Evolutionary conservation across 2,797 vertebrate genomes (phyloP).

Genomic region (Phalloptychus januarius): DNA sequence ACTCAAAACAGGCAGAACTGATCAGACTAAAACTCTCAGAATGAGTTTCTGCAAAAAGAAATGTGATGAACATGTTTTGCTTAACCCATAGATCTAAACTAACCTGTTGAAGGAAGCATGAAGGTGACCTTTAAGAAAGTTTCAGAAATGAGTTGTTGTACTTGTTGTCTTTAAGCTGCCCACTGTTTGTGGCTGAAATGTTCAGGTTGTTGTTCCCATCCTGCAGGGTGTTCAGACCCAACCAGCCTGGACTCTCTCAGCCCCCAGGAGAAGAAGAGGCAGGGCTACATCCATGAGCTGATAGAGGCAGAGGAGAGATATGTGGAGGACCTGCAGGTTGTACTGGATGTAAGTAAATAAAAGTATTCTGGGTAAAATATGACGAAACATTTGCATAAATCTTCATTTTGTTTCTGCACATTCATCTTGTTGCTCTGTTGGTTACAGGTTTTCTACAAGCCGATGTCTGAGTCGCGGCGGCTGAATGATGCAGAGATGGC

Average conservation of each 20-base stretch:
- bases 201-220: slow-evolving; percentile 6
- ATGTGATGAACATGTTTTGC: no score
- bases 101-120: no score
- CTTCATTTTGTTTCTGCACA: background rate
- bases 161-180: background rate
- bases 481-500: slow-evolving; percentile 88
- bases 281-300: slow-evolving; percentile 96
- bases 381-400: background rate
- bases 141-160: background rate
- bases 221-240: slow-evolving; percentile 92
- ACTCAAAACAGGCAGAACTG: no score
- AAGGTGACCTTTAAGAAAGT: background rate
- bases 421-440: slow-evolving; percentile 2
- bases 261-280: slow-evolving; percentile 91
- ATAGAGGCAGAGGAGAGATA: slow-evolving; percentile 93
- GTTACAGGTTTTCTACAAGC: slow-evolving; percentile 91
- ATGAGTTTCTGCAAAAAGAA: no score
- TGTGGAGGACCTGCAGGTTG: slow-evolving; percentile 90
- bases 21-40: no score
- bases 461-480: slow-evolving; percentile 89
- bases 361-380: background rate
- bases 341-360: slow-evolving; percentile 85
- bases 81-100: no score
- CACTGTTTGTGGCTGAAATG: slow-evolving; percentile 3
- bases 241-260: slow-evolving; percentile 90